A percentile compares a stretch with the other conserved stretches of the same genome.
Conservation (phyloP, 2,113 vertebrate genomes). For the Gnathonemus longibarbis region DNA sequence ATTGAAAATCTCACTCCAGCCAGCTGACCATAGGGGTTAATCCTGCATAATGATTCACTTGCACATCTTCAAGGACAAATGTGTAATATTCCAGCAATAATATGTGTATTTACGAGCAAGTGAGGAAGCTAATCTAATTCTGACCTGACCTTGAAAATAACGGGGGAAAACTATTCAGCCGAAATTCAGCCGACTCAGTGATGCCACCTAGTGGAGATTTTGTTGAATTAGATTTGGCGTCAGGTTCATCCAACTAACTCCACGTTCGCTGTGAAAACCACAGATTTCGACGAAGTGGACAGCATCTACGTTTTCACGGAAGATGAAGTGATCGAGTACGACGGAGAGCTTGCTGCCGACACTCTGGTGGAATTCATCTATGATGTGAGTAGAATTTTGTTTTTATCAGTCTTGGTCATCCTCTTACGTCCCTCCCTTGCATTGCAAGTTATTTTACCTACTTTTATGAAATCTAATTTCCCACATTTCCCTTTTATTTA, state of each 20-base stretch:
- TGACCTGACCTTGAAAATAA: background rate
- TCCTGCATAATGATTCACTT: background rate
- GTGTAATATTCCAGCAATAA: background rate
- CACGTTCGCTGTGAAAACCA: background rate
- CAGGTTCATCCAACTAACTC: background rate
- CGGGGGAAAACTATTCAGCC: background rate
- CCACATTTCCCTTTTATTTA: background rate
- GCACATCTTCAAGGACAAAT: background rate
- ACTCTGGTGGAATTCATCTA: conserved; percentile 86
- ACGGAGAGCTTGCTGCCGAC: conserved; percentile 78
- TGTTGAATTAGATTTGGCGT: background rate
- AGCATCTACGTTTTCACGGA: conserved; percentile 84
- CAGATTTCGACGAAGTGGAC: conserved; percentile 77
- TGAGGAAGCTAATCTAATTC: background rate
- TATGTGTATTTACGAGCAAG: background rate
- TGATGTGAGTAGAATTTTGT: conserved; percentile 64
- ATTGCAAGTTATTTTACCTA: background rate
- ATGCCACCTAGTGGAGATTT: background rate
- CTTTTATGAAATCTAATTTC: background rate
- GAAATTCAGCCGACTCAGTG: background rate
- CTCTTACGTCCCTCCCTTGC: background rate
- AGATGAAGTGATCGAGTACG: conserved; percentile 82
- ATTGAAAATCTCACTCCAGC: background rate
- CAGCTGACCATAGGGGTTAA: background rate
- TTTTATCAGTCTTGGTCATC: background rate